phyloP scores from a whole-genome alignment of 2,888 invertebrate genomes.

The Pammene aurita region DNA sequence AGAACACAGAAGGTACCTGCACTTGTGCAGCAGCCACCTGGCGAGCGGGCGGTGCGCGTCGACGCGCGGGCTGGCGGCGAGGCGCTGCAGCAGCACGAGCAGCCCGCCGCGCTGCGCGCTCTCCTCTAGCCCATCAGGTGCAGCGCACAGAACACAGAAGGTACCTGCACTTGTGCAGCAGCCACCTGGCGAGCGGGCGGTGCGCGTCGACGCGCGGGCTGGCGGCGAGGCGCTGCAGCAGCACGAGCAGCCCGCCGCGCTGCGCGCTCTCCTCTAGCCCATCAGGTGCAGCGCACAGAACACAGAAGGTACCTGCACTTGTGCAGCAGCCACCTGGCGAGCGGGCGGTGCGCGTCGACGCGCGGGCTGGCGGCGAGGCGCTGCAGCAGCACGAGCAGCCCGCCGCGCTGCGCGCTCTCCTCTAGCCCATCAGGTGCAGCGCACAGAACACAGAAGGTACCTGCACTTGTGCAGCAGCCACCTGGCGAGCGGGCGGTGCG shows the following conservation, averaged over 20 bases:
- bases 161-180: conserved; percentile 88
- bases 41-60: conserved; percentile 94
- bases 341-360: conserved; percentile 92
- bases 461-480: conserved; percentile 92
- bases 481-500: conserved; percentile 91
- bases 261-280: conserved; percentile 89
- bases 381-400: conserved; percentile 88
- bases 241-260: conserved; percentile 86
- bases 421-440: too few relatives aligned
- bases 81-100: conserved; percentile 87
- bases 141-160: too few relatives aligned
- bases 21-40: conserved; percentile 90
- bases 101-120: conserved; percentile 89
- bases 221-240: conserved; percentile 88
- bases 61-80: conserved; percentile 88
- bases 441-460: conserved; percentile 79
- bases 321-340: conserved; percentile 90
- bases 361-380: conserved; percentile 87
- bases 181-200: conserved; percentile 92
- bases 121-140: too few relatives aligned
- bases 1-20: conserved; percentile 84
- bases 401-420: conserved; percentile 88
- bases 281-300: too few relatives aligned
- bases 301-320: conserved; percentile 87
- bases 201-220: conserved; percentile 92